Conservation (phyloP, 2,797 vertebrate genomes). For the Pristis pectinata region DNA sequence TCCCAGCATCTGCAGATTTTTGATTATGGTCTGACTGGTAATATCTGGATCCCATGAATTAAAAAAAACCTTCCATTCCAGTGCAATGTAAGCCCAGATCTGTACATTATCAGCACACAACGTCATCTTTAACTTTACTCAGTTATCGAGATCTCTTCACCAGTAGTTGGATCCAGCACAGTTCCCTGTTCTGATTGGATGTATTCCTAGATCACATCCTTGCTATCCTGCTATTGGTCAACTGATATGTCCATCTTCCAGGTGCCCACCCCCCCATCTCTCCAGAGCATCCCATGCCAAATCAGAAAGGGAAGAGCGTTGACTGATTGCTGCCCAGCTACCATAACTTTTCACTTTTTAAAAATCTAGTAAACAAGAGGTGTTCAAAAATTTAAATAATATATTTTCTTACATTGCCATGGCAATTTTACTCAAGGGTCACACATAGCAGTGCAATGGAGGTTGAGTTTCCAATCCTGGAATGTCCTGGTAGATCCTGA, state of each 20-base stretch:
- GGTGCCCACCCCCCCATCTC: too few relatives aligned
- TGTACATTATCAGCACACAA: neutral
- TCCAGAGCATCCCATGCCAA: neutral
- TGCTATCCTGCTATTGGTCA: neutral
- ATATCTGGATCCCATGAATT: too few relatives aligned
- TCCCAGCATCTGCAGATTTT: too few relatives aligned
- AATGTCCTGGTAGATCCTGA: neutral
- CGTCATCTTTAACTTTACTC: neutral
- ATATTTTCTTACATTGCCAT: neutral
- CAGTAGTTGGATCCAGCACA: neutral
- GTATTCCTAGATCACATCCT: neutral
- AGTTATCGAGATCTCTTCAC: neutral
- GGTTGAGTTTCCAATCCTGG: neutral
- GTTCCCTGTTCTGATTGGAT: neutral
- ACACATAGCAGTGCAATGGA: neutral
- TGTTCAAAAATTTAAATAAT: neutral
- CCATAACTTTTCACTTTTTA: neutral
- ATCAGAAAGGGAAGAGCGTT: neutral
- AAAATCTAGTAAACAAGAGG: neutral
- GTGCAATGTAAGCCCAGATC: neutral
- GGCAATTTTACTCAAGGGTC: neutral
- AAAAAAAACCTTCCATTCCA: too few relatives aligned
- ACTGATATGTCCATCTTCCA: neutral
- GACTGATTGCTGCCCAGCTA: neutral
- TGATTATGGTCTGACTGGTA: too few relatives aligned